These are phyloP conservation scores for Diadromus collaris DNA, from an alignment of 2,888 invertebrate genomes.

Conservation along the genomic window DNA sequence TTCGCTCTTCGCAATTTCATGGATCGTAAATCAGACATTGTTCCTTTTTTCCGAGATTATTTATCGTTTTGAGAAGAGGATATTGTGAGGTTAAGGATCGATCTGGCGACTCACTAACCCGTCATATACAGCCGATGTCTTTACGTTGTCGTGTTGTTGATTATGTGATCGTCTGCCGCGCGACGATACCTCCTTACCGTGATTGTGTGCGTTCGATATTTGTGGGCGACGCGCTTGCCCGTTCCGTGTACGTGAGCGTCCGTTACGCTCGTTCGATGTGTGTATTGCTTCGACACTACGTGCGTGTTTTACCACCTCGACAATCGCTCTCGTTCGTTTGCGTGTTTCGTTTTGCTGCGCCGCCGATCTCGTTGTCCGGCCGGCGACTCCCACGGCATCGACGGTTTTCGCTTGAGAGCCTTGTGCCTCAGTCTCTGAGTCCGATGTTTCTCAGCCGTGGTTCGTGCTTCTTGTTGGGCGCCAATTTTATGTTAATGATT, in stretches of 20 bases:
- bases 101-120: background rate
- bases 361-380: too few species aligned
- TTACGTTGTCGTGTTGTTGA: background rate
- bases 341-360: too few species aligned
- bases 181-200: background rate
- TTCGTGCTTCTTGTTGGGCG: too few species aligned
- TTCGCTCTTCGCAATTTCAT: background rate
- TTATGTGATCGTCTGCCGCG: background rate
- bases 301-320: background rate
- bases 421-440: too few species aligned
- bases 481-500: too few species aligned
- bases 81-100: background rate
- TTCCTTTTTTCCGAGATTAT: background rate
- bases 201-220: background rate
- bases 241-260: background rate
- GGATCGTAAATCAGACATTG: background rate
- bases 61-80: background rate
- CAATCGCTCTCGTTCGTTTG: constrained; percentile 1
- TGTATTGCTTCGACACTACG: background rate
- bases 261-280: background rate
- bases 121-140: background rate
- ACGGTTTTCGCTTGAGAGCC: too few species aligned
- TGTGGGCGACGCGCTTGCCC: background rate
- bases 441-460: too few species aligned
- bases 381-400: too few species aligned